Conservation (phyloP, 2,888 invertebrate species). For the Parnassius smintheus region DNA sequence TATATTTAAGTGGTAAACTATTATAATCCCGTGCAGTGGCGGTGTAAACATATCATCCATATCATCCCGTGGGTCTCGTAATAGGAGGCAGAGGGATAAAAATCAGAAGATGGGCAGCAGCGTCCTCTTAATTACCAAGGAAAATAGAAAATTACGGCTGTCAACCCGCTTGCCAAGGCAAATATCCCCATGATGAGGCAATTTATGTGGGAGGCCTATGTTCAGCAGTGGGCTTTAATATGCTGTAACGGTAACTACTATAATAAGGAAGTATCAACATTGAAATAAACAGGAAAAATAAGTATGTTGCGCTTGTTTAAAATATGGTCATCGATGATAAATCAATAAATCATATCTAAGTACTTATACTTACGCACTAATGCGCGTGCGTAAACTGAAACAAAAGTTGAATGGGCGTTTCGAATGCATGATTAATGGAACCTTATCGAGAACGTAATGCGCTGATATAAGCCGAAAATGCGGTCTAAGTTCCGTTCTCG, state of each 20-base stretch:
- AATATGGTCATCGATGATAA: background rate
- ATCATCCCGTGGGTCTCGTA: too few species aligned
- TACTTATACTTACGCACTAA: background rate
- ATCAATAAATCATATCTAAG: constrained; percentile 2
- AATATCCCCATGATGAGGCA: too few species aligned
- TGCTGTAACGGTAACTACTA: background rate
- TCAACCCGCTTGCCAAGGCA: too few species aligned
- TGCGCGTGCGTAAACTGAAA: constrained; percentile 11
- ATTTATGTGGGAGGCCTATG: too few species aligned
- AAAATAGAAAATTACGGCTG: too few species aligned
- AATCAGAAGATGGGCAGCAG: too few species aligned
- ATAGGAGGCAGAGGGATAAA: too few species aligned
- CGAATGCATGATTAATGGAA: constrained; percentile 11
- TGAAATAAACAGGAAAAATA: constrained; percentile 5
- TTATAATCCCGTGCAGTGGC: background rate
- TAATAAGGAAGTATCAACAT: background rate
- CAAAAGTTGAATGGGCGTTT: constrained; percentile 11
- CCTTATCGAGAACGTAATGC: constrained; percentile 19
- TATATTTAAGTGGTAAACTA: background rate
- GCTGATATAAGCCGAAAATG: constrained; percentile 22
- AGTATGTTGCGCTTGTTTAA: background rate
- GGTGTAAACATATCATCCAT: too few species aligned
- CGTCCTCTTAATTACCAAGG: too few species aligned
- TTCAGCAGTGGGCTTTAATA: too few species aligned
- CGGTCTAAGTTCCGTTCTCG: constrained; percentile 20